A percentile compares a stretch with the other conserved stretches of the same genome.
phyloP scores from a whole-genome alignment of 2,797 vertebrate genomes.

The Scleropages formosus region DNA sequence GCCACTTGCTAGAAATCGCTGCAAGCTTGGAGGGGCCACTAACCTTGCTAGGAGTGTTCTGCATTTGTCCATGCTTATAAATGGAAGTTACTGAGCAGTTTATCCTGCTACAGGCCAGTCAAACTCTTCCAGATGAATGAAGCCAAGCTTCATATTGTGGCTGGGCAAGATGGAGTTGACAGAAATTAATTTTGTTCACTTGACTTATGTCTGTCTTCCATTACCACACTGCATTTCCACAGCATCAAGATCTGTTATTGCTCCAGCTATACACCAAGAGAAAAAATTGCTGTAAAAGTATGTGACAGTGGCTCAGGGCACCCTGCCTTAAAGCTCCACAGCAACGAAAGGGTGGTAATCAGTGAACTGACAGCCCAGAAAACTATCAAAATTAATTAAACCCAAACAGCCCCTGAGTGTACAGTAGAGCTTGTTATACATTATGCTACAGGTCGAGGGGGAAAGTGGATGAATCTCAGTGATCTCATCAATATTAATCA shows the following conservation, averaged over 20 bases:
- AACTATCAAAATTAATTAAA: conserved; percentile 21
- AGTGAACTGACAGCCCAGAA: neutral
- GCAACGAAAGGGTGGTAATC: conserved; percentile 13
- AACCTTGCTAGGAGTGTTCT: neutral
- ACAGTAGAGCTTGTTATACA: neutral
- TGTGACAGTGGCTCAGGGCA: conserved; percentile 6
- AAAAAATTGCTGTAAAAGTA: neutral
- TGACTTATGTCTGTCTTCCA: neutral
- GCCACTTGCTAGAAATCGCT: neutral
- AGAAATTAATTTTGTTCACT: neutral
- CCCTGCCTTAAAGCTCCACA: neutral
- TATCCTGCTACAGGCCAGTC: neutral
- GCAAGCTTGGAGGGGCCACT: neutral
- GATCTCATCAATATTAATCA: too few relatives aligned
- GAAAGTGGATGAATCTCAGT: too few relatives aligned
- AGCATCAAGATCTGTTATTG: neutral
- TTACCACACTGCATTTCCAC: neutral
- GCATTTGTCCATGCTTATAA: neutral
- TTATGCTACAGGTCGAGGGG: neutral
- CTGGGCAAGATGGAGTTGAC: neutral
- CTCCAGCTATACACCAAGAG: neutral
- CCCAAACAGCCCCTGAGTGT: conserved; percentile 18
- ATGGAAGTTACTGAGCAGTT: neutral
- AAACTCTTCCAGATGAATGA: neutral
- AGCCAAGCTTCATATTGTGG: neutral